phyloP scores from a whole-genome alignment of 2,797 vertebrate species.

The Epinephelus coioides region DNA sequence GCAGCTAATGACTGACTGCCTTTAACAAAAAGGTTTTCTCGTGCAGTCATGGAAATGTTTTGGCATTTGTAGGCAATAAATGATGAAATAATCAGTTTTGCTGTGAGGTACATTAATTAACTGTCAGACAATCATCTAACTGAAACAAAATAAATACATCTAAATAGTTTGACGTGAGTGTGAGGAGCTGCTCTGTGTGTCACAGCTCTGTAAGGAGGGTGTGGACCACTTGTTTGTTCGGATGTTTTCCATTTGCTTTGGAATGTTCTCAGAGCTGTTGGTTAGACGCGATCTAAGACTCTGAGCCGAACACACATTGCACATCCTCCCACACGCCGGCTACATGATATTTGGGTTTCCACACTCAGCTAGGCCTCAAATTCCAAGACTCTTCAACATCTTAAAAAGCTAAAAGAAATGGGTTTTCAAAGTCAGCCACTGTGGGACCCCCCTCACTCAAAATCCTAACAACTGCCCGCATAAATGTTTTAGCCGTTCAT shows the following conservation, averaged over 20 bases:
- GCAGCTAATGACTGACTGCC: not conserved
- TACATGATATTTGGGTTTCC: constrained; percentile 24
- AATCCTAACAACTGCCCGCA: not conserved
- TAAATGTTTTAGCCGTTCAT: constrained; percentile 9
- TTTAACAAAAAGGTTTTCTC: not conserved
- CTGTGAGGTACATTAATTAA: not conserved
- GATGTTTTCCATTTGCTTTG: constrained; percentile 82
- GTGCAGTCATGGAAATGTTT: not conserved
- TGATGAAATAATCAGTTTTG: not conserved
- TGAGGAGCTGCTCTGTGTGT: constrained; percentile 34
- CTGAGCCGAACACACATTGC: constrained; percentile 29
- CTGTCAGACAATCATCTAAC: not conserved
- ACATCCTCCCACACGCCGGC: constrained; percentile 49
- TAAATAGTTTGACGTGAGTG: not conserved
- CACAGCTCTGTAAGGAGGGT: constrained; percentile 65
- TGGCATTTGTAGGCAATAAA: not conserved
- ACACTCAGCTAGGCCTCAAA: constrained; percentile 4
- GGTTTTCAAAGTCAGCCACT: not conserved
- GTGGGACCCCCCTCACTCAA: too few species aligned
- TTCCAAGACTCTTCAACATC: not conserved
- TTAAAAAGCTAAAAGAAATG: not conserved
- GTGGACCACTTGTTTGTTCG: constrained; percentile 68
- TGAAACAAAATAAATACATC: not conserved
- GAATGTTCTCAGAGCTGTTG: constrained; percentile 75
- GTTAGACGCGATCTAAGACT: constrained; percentile 48